Conservation (phyloP, 1,140 invertebrate genomes). For the Drosophila ercepeae region DNA sequence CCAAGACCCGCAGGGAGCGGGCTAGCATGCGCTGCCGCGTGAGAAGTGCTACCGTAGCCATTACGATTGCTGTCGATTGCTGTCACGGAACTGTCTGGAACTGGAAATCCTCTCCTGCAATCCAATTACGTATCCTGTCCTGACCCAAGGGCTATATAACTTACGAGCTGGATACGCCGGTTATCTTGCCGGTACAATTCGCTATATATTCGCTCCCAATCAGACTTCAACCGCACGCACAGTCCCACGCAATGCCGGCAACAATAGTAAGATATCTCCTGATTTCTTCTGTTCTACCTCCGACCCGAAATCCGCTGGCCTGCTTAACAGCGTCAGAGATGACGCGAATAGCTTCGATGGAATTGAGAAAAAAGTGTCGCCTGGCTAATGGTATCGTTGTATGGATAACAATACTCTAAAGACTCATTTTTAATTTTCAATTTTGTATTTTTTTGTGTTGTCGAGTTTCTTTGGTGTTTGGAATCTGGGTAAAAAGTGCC, state of each 20-base stretch:
- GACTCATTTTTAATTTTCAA: slow-evolving; percentile 1
- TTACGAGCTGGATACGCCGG: neutral
- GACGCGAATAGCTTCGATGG: neutral
- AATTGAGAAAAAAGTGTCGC: neutral
- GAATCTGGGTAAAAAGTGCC: neutral
- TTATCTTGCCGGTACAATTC: neutral
- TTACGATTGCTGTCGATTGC: too few species aligned
- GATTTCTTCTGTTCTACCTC: slow-evolving; percentile 17
- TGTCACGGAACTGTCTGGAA: too few species aligned
- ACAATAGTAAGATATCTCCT: slow-evolving; percentile 27
- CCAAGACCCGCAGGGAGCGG: slow-evolving; percentile 8
- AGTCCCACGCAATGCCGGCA: slow-evolving; percentile 22
- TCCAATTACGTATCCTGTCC: neutral
- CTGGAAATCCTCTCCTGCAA: slow-evolving; percentile 2
- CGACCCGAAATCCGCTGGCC: slow-evolving; percentile 11
- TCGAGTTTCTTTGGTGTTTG: neutral
- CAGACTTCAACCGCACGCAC: slow-evolving; percentile 1
- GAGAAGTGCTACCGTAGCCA: slow-evolving; percentile 26
- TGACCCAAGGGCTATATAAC: too few species aligned
- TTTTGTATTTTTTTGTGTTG: neutral
- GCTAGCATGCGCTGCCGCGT: slow-evolving; percentile 21
- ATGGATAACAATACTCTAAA: neutral
- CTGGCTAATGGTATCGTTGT: neutral
- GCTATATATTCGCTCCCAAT: too few species aligned
- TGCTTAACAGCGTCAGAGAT: slow-evolving; percentile 9